A percentile compares a stretch with the other conserved stretches of the same genome.
These are phyloP conservation scores for Nephila pilipes DNA, from an alignment of 1,140 invertebrate species.

Conservation along the genomic window DNA sequence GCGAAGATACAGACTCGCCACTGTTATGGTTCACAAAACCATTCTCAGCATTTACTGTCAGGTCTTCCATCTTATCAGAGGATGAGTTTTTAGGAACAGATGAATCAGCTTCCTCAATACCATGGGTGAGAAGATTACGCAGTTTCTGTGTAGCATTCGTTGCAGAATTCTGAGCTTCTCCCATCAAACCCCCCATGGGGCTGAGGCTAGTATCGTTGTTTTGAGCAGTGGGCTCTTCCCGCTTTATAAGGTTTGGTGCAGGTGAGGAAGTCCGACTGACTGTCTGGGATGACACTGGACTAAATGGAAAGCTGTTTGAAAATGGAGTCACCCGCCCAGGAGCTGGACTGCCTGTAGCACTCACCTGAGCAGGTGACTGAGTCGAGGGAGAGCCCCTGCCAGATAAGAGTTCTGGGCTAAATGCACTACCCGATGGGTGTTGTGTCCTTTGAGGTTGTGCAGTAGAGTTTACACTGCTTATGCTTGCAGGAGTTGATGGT, in stretches of 20 bases:
- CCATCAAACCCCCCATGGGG: constrained; percentile 53
- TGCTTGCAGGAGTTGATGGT: constrained; percentile 58
- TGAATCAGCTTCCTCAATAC: constrained; percentile 75
- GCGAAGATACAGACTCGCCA: constrained; percentile 14
- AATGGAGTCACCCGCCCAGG: constrained; percentile 80
- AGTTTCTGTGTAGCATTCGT: constrained; percentile 77
- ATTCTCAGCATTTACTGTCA: constrained; percentile 44
- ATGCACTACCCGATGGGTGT: constrained; percentile 64
- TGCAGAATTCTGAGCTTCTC: neutral
- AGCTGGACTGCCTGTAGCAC: constrained; percentile 66
- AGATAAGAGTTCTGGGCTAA: constrained; percentile 69
- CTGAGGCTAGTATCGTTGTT: constrained; percentile 37
- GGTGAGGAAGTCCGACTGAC: constrained; percentile 71
- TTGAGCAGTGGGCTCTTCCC: constrained; percentile 19
- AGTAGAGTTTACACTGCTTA: constrained; percentile 24
- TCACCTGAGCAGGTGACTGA: constrained; percentile 62
- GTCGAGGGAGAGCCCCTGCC: constrained; percentile 61
- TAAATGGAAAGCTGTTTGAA: constrained; percentile 84
- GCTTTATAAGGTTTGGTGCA: constrained; percentile 55
- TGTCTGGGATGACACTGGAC: constrained; percentile 81
- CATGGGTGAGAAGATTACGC: constrained; percentile 78
- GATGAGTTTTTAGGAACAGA: constrained; percentile 65
- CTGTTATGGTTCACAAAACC: constrained; percentile 29
- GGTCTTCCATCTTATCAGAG: constrained; percentile 64
- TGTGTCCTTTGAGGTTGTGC: constrained; percentile 49